Conservation (phyloP, 2,797 vertebrate genomes). For the Alcedo quadribrachys region DNA sequence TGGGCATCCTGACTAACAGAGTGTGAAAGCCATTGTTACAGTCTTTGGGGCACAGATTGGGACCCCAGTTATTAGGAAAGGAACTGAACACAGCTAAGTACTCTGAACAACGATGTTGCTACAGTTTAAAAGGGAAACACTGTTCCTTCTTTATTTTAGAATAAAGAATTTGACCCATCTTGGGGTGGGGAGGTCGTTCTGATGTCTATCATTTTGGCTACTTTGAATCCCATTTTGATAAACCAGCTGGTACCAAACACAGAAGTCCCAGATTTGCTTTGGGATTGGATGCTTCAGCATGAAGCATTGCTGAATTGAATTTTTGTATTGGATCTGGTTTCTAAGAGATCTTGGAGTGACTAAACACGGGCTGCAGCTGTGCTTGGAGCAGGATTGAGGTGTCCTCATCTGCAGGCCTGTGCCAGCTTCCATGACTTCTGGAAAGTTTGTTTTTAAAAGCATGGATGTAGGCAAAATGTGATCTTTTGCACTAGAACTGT, state of each 20-base stretch:
- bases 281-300: neutral
- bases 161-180: neutral
- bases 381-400: neutral
- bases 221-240: neutral
- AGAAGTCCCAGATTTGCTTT: neutral
- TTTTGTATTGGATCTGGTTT: neutral
- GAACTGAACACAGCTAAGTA: neutral
- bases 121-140: neutral
- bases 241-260: neutral
- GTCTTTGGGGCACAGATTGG: neutral
- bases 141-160: neutral
- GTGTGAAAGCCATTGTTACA: neutral
- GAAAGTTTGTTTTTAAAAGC: neutral
- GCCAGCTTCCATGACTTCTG: neutral
- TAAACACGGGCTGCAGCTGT: neutral
- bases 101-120: neutral
- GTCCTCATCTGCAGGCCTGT: neutral
- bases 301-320: neutral
- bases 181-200: neutral
- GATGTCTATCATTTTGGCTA: neutral
- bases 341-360: neutral
- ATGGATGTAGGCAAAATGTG: neutral
- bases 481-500: neutral
- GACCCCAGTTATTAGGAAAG: neutral
- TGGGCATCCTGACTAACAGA: accelerated